These are phyloP conservation scores for Pissodes strobi DNA, from an alignment of 1,140 invertebrate genomes.

Conservation along the genomic window DNA sequence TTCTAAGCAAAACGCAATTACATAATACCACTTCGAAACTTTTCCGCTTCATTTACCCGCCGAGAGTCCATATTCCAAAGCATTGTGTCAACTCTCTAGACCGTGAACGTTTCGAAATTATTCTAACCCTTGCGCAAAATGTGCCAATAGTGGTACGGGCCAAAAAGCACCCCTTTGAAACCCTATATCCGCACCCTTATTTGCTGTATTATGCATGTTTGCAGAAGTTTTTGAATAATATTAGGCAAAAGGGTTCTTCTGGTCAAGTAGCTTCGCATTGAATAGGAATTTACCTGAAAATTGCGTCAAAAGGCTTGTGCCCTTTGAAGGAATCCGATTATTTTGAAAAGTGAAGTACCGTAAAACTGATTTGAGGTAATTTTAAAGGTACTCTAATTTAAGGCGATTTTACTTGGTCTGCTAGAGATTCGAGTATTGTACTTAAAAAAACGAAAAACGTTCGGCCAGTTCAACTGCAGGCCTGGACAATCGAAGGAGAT, in stretches of 20 bases:
- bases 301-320: too few species aligned
- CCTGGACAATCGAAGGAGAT: too few species aligned
- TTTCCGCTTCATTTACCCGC: background rate
- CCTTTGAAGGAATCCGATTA: conserved; percentile 2
- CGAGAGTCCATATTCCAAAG: conserved; percentile 14
- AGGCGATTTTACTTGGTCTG: too few species aligned
- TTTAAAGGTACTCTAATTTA: too few species aligned
- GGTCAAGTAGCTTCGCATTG: conserved; percentile 21
- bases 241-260: conserved; percentile 2
- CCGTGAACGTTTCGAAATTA: conserved; percentile 14
- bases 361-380: too few species aligned
- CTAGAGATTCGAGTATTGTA: too few species aligned
- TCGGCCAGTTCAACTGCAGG: too few species aligned
- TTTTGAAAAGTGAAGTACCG: too few species aligned
- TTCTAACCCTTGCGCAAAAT: conserved; percentile 25
- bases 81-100: conserved; percentile 14
- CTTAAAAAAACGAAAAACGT: too few species aligned
- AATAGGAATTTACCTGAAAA: conserved; percentile 15
- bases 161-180: conserved; percentile 28
- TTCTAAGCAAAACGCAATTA: too few species aligned
- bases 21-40: too few species aligned
- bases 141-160: conserved; percentile 17
- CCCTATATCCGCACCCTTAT: conserved; percentile 7
- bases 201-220: conserved; percentile 20
- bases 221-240: conserved; percentile 23